Evolutionary conservation across 2,888 invertebrate species (phyloP).

Genomic region (Sericinus montela): DNA sequence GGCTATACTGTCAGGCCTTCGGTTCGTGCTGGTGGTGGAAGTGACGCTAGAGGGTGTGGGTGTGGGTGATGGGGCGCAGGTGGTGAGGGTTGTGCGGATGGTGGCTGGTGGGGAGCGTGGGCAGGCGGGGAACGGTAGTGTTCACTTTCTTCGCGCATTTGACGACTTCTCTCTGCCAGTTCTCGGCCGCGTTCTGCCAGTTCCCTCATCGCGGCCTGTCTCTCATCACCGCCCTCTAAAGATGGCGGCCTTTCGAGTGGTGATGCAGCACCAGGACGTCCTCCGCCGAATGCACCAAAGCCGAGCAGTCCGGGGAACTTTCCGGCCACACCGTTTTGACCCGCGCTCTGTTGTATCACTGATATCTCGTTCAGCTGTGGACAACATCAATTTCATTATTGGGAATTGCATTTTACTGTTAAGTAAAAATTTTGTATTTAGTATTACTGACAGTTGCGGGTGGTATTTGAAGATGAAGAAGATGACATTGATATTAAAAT

Average conservation of each 20-base stretch:
- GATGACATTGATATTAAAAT: no score
- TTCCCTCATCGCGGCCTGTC: constrained; percentile 74
- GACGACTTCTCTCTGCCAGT: constrained; percentile 71
- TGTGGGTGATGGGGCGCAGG: constrained; percentile 50
- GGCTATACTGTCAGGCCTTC: constrained; percentile 86
- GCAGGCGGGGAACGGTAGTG: constrained; percentile 64
- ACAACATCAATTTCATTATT: constrained; percentile 16
- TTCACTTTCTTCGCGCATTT: constrained; percentile 69
- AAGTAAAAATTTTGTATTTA: no score
- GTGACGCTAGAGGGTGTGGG: constrained; percentile 75
- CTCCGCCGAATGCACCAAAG: constrained; percentile 84
- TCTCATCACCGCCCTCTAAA: constrained; percentile 63
- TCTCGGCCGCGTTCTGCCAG: constrained; percentile 76
- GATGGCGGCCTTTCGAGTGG: constrained; percentile 70
- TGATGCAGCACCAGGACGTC: constrained; percentile 76
- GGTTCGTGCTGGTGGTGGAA: constrained; percentile 82
- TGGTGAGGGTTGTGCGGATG: constrained; percentile 52
- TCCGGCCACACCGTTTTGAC: constrained; percentile 83
- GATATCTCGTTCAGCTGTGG: constrained; percentile 89
- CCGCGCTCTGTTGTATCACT: constrained; percentile 86
- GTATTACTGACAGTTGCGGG: no score
- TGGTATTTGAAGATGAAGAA: no score
- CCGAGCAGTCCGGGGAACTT: constrained; percentile 88
- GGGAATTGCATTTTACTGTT: no score
- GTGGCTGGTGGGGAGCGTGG: constrained; percentile 58